Evolutionary conservation across 2,888 invertebrate species (phyloP), one percentile per base, ranked within the genome.

Genomic region (Hypena proboscidalis): DNA sequence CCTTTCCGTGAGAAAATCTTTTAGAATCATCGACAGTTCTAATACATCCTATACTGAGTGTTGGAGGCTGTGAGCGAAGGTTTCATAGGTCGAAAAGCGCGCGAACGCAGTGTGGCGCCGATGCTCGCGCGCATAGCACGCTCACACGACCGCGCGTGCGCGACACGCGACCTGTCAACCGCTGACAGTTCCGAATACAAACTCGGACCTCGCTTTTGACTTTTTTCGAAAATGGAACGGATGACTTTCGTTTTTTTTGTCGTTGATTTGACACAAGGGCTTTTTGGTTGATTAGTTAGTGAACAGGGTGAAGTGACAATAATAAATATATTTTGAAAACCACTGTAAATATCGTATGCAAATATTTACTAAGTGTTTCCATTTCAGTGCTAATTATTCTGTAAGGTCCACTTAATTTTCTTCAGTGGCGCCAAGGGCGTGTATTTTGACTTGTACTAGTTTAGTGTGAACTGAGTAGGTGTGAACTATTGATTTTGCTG

Each of bases 91-190:
- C 74, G 83, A 88, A 90, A 89, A 89, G 90, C 89, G 89, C 90
- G 90, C 88, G 88, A 89, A 90, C 83, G 83, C 90, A 90, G 90
- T 90, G 83, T 81, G 76, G 85, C 83, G 87, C 84, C 80, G 88
- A 80, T 78, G 81, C 80, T 74, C 87, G 90, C 71, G 88, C 89
- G 88, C 88, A 80, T 49, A 77, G 85, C 90, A 90, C 89, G 90
- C 83, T 83, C 78, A 81, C 72, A 82, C 79, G 78, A 79, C 72
- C 74, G 77, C 79, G 82, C 80, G 79, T 74, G 79, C 74, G 74
- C 67, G 57, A 72, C 72, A 73, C 78, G 82, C 74, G 73, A 71
- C 66, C 73, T 80, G 80, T 80, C 84, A 81, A 76, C 74, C 80
- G 77, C 70, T 76, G 67, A 80, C 83, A 79, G 74, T 72, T 78